These are phyloP conservation scores for Anastatus disparis DNA, from an alignment of 1,140 invertebrate genomes.

Conservation along the genomic window DNA sequence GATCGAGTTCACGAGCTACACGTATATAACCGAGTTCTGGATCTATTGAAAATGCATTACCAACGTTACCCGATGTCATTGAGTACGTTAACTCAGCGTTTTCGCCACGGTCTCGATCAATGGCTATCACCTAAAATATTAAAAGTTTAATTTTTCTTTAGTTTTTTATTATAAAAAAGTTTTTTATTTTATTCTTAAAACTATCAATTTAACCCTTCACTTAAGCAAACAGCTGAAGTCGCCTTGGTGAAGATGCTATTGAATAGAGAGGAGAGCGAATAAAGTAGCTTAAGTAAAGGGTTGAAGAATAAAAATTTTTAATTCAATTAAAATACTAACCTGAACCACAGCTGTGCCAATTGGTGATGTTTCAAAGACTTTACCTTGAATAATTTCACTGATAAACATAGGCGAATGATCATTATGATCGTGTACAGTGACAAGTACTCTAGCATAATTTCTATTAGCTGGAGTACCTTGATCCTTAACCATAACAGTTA, in stretches of 20 bases:
- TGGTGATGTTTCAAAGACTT: slow-evolving; percentile 80
- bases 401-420: slow-evolving; percentile 89
- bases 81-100: slow-evolving; percentile 85
- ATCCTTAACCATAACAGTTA: slow-evolving; percentile 92
- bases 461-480: slow-evolving; percentile 86
- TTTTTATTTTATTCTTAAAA: too few species aligned
- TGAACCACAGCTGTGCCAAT: slow-evolving; percentile 79
- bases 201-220: too few species aligned
- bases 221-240: too few species aligned
- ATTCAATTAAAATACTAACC: slow-evolving; percentile 11
- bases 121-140: slow-evolving; percentile 70
- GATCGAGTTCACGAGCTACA: slow-evolving; percentile 79
- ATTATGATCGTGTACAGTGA: slow-evolving; percentile 88
- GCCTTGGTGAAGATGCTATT: too few species aligned
- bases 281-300: too few species aligned
- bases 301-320: too few species aligned
- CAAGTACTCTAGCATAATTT: slow-evolving; percentile 84
- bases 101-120: slow-evolving; percentile 83
- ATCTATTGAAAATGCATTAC: slow-evolving; percentile 85
- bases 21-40: slow-evolving; percentile 79
- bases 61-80: slow-evolving; percentile 86
- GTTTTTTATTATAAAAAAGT: too few species aligned
- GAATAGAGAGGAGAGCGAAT: too few species aligned
- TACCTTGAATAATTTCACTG: slow-evolving; percentile 77
- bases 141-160: too few species aligned